Percentiles rank a stretch among this genome's conserved stretches.
These are phyloP conservation scores for Lordiphosa andalusiaca DNA, from an alignment of 2,888 invertebrate genomes.

Conservation along the genomic window DNA sequence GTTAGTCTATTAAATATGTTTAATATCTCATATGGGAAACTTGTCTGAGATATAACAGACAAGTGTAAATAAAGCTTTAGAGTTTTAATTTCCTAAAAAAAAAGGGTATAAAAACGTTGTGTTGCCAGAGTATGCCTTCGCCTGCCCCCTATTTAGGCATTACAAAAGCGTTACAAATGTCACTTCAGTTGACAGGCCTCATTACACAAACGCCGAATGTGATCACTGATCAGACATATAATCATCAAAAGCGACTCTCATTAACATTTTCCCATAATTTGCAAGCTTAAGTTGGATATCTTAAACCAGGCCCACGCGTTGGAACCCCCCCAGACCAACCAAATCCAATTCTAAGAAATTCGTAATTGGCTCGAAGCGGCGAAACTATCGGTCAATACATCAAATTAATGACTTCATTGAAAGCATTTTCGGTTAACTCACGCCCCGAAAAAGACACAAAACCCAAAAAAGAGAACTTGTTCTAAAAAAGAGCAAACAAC, in stretches of 20 bases:
- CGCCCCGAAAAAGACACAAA: slow-evolving; percentile 33
- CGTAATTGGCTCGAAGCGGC: slow-evolving; percentile 60
- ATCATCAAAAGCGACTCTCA: slow-evolving; percentile 14
- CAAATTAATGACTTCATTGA: slow-evolving; percentile 78
- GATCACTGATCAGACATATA: slow-evolving; percentile 32
- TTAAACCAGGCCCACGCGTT: not conserved
- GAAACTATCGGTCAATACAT: slow-evolving; percentile 64
- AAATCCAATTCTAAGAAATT: slow-evolving; percentile 62
- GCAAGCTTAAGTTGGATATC: slow-evolving; percentile 1
- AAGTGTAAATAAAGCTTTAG: too few relatives aligned
- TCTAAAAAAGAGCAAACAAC: not conserved
- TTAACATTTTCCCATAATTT: slow-evolving; percentile 29
- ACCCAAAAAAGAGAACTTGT: slow-evolving; percentile 9
- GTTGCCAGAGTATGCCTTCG: too few relatives aligned
- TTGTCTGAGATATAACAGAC: too few relatives aligned
- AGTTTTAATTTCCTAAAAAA: too few relatives aligned
- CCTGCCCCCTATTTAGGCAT: slow-evolving; percentile 27
- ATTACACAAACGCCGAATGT: slow-evolving; percentile 23
- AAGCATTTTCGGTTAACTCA: slow-evolving; percentile 51
- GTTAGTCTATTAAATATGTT: too few relatives aligned
- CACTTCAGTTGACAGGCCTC: slow-evolving; percentile 17
- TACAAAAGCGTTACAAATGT: slow-evolving; percentile 67
- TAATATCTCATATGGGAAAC: too few relatives aligned
- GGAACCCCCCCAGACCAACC: slow-evolving; percentile 14
- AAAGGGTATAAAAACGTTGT: too few relatives aligned